Base-by-base conservation (phyloP, 2,113 vertebrate genomes). In the Ictidomys tridecemlineatus region DNA sequence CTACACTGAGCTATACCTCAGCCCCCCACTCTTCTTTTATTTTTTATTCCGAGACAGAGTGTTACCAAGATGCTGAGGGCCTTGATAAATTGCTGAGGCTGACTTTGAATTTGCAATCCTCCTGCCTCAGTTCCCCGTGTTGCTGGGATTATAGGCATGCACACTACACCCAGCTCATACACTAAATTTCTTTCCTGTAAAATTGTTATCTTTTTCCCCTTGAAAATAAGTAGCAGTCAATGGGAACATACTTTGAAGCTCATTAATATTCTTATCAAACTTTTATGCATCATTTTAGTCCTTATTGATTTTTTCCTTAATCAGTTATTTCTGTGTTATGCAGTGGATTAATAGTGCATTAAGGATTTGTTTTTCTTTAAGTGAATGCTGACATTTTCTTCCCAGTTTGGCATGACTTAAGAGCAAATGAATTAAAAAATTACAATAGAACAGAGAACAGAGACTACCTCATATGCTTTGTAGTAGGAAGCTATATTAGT, bases 321-420 rank as follows among this genome's bases (percentile, higher is more conserved):
- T 73, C 10, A 84, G 24, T 88, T 78, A 65, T 97, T 94, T 74
- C 45, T 79, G 0, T 89, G 48, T 61, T 80, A 76, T 77, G 90
- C n/a, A 84, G 39, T 87, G 48, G 76, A 37, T 93, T 93, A 42
- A 69, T 45, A 82, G n/a, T 82, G 84, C 37, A 26, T 76, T 67
- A 86, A 95, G n/a, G 11, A 14, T 67, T 95, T 92, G 14, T 78
- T 86, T 94, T 92, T 89, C 72, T 87, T 94, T 88, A 72, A 76
- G 51, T 87, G 48, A 34, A 48, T 14, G 8, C 69, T 89, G 34
- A n/a, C 42, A 45, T n/a, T 24, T 53, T 32, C 4, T n/a, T 82
- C 42, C 39, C 51, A 42, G 45, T 70, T 91, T 91, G 69, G 20
- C 61, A 78, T 77, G 58, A 88, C 37, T 53, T 48, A 56, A 73